A percentile compares a stretch with the other conserved stretches of the same genome.
Evolutionary conservation across 2,113 vertebrate genomes (phyloP).

Genomic region (Pedetes capensis): DNA sequence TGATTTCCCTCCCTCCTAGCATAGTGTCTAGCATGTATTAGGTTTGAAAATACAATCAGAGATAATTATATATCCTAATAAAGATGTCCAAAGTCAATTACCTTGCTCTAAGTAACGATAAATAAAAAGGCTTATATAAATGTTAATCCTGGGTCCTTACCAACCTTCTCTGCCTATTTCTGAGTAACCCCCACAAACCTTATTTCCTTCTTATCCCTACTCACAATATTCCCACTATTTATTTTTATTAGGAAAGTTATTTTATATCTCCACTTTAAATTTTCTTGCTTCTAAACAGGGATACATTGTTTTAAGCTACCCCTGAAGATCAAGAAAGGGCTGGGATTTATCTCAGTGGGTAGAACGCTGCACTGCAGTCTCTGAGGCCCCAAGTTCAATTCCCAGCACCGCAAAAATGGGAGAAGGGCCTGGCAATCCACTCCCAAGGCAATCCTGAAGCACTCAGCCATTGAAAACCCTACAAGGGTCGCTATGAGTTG

Average conservation of each 20-base stretch:
- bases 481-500: too few relatives aligned
- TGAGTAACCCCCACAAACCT: not conserved
- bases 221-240: not conserved
- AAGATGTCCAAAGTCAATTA: conserved; percentile 13
- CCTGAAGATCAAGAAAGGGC: not conserved
- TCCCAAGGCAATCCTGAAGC: too few relatives aligned
- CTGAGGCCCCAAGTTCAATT: too few relatives aligned
- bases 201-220: not conserved
- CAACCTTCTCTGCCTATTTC: not conserved
- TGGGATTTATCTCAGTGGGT: too few relatives aligned
- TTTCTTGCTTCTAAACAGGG: not conserved
- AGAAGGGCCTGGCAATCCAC: too few relatives aligned
- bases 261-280: not conserved
- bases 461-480: too few relatives aligned
- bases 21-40: not conserved
- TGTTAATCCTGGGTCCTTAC: not conserved
- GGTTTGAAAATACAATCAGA: not conserved
- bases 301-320: not conserved
- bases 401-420: too few relatives aligned
- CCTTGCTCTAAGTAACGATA: not conserved
- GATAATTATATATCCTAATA: not conserved
- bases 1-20: not conserved
- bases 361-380: too few relatives aligned
- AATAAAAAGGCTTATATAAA: not conserved
- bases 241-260: conserved; percentile 4